phyloP scores from a whole-genome alignment of 1,140 invertebrate genomes.

The Leptinotarsa lineolata region DNA sequence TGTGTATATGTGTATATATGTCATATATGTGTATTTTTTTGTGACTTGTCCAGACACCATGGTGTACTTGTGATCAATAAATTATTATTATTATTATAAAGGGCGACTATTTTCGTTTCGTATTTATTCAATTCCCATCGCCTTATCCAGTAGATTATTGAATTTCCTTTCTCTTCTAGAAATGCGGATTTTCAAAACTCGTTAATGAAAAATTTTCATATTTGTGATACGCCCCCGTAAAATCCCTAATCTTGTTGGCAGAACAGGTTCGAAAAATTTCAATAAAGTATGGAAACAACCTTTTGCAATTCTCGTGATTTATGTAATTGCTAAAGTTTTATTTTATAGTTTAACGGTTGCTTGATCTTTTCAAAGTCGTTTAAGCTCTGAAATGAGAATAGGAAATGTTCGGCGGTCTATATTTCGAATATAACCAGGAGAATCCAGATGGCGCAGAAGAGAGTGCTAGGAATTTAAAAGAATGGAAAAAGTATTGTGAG shows the following conservation, averaged over 20 bases:
- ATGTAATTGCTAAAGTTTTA: slow-evolving; percentile 7
- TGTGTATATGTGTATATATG: too few relatives aligned
- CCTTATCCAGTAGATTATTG: too few relatives aligned
- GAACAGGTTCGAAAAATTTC: neutral
- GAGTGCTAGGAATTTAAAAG: neutral
- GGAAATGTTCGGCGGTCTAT: neutral
- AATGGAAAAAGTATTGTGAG: neutral
- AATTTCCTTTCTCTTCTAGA: too few relatives aligned
- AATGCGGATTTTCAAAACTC: too few relatives aligned
- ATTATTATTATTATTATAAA: too few relatives aligned
- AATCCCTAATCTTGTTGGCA: neutral
- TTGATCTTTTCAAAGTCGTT: slow-evolving; percentile 8
- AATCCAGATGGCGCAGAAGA: slow-evolving; percentile 3
- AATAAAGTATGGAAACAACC: slow-evolving; percentile 5
- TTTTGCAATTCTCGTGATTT: neutral
- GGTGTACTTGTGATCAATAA: too few relatives aligned
- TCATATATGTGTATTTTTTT: too few relatives aligned
- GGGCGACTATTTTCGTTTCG: too few relatives aligned
- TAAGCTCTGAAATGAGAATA: slow-evolving; percentile 6
- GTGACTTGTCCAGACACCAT: too few relatives aligned
- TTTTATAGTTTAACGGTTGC: slow-evolving; percentile 6
- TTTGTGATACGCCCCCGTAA: neutral
- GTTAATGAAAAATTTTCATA: neutral
- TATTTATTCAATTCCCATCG: too few relatives aligned
- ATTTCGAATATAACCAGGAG: neutral